Conservation (phyloP, 2,797 vertebrate genomes). For the Danio choprae region DNA sequence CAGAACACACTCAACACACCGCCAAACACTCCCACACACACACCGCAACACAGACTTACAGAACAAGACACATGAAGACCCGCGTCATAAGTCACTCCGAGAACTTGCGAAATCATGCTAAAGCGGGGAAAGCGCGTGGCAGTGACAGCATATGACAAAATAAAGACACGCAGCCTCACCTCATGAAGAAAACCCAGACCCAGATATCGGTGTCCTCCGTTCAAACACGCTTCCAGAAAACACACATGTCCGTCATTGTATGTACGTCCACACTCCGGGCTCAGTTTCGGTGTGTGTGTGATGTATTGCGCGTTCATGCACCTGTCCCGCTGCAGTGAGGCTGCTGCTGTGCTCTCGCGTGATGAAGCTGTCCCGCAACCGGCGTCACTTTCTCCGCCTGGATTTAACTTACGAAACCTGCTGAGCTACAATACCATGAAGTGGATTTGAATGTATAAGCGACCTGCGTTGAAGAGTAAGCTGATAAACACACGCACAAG, state of each 20-base stretch:
- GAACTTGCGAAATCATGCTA: slow-evolving; percentile 55
- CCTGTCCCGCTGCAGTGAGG: slow-evolving; percentile 57
- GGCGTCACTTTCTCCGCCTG: slow-evolving; percentile 34
- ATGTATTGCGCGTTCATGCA: slow-evolving; percentile 51
- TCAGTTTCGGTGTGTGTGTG: slow-evolving; percentile 24
- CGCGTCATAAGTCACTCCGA: slow-evolving; percentile 27
- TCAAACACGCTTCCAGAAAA: slow-evolving; percentile 2
- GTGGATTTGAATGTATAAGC: background rate
- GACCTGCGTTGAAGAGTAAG: background rate
- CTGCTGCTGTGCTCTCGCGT: slow-evolving; percentile 52
- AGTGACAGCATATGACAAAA: slow-evolving; percentile 1
- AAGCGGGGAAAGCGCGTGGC: slow-evolving; percentile 10
- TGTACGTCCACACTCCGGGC: slow-evolving; percentile 12
- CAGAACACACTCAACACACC: slow-evolving; percentile 11
- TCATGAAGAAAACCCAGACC: slow-evolving; percentile 23
- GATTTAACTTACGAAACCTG: slow-evolving; percentile 24
- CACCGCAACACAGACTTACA: background rate
- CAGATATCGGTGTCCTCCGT: slow-evolving; percentile 8
- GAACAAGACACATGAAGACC: background rate
- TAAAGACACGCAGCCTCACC: slow-evolving; percentile 46
- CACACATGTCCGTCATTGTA: slow-evolving; percentile 17
- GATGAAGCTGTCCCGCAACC: slow-evolving; percentile 46
- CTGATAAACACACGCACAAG: background rate
- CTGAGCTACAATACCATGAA: background rate
- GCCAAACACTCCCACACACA: background rate